A percentile compares a stretch with the other conserved stretches of the same genome.
These are phyloP conservation scores for Nibea coibor DNA, from an alignment of 2,113 vertebrate genomes.

Conservation along the genomic window DNA sequence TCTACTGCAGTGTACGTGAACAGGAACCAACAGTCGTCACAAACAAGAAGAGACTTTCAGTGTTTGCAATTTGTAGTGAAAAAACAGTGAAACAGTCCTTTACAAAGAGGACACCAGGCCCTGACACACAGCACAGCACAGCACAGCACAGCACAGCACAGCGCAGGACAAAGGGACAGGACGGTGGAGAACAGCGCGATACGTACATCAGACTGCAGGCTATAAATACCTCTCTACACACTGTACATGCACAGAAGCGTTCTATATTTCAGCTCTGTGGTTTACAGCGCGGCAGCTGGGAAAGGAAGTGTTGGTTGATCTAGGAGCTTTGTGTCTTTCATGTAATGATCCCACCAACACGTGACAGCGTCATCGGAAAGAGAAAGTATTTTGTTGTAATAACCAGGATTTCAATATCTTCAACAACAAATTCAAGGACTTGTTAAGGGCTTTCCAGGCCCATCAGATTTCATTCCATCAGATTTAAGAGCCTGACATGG, in stretches of 20 bases:
- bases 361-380: not conserved
- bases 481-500: no score
- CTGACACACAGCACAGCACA: not conserved
- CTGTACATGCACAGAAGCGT: not conserved
- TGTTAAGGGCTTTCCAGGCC: no score
- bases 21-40: not conserved
- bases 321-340: not conserved
- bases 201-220: not conserved
- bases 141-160: not conserved
- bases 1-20: not conserved
- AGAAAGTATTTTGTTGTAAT: not conserved
- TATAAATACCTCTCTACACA: conserved; percentile 31
- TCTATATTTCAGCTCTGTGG: not conserved
- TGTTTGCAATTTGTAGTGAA: not conserved
- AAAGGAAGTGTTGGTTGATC: not conserved
- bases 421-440: no score
- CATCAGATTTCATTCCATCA: no score
- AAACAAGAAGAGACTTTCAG: not conserved
- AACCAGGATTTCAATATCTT: no score
- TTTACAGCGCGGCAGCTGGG: not conserved
- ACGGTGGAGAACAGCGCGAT: not conserved
- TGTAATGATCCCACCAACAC: not conserved
- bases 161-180: not conserved
- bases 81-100: not conserved
- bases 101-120: not conserved